These are phyloP conservation scores for Heterotis niloticus DNA, from an alignment of 2,113 vertebrate species.

Conservation along the genomic window DNA sequence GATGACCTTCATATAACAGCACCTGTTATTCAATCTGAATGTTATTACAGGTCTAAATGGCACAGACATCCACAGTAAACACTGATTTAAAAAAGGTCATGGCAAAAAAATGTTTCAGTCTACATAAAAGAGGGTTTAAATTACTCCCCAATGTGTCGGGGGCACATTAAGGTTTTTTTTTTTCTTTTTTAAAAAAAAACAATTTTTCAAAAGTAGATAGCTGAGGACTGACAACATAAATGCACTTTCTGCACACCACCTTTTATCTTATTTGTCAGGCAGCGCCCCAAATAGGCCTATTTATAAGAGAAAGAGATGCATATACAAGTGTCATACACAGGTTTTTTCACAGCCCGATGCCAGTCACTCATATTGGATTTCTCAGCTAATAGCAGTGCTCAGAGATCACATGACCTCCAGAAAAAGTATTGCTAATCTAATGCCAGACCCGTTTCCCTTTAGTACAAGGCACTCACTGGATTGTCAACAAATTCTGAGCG, in stretches of 20 bases:
- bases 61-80: too few relatives aligned
- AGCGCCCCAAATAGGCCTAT: not conserved
- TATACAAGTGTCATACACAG: slow-evolving; percentile 1
- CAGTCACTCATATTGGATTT: slow-evolving; percentile 7
- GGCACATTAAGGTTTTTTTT: not conserved
- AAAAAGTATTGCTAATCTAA: not conserved
- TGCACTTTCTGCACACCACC: not conserved
- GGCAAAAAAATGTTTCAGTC: not conserved
- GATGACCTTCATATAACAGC: too few relatives aligned
- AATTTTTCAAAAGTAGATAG: not conserved
- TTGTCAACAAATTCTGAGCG: not conserved
- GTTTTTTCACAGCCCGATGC: slow-evolving; percentile 3
- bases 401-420: slow-evolving; percentile 3
- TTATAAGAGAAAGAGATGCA: not conserved
- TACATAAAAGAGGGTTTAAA: not conserved
- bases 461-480: not conserved
- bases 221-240: not conserved
- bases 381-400: slow-evolving; percentile 1
- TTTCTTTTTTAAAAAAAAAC: not conserved
- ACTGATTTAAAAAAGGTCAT: too few relatives aligned
- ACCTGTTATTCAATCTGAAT: too few relatives aligned
- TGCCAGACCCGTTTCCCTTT: not conserved
- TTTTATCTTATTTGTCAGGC: not conserved
- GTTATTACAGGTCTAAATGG: too few relatives aligned
- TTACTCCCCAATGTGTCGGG: slow-evolving; percentile 3